Base-by-base conservation (phyloP, 2,797 vertebrate species). In the Rhabdophis nuchalis region DNA sequence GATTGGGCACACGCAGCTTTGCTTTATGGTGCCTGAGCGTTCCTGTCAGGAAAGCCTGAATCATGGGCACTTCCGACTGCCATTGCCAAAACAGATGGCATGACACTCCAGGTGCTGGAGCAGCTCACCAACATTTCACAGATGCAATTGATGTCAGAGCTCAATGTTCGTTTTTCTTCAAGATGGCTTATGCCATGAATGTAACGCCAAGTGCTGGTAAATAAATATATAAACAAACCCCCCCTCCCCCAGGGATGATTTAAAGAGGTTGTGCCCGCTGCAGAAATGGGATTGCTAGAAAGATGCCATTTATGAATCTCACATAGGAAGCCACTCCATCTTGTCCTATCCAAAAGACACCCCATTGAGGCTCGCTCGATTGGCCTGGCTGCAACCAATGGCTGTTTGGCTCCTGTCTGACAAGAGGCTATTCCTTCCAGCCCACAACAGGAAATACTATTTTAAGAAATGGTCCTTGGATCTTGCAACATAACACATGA, bases 61-160 rank as follows among this genome's bases (percentile, higher is more conserved):
- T 94, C 94, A 93, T 0, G 0, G 88, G 64, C 58, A 88, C 60
- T 95, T 96, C 91, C 94, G 60, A 61, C 90, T 94, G 94, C 93
- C 91, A 94, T 93, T 90, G 93, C 93, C 91, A 94, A 94, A 87
- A 93, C 93, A 96, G 95, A 96, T 4, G 93, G 93, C 91, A 92
- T 91, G 96, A 94, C 94, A 95, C 94, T 94, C 94, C 91, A 95
- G 94, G 96, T 94, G 91, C 88, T 82, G n/a, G 54, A 93, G 92
- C 94, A 94, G 93, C 91, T 87, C 91, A 88, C 90, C 89, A 94
- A 95, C 61, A 92, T 92, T 92, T 23, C 0, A 9, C 36, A 82
- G 64, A 93, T 64, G 92, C 93, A 94, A 54, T 56, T 86, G 36
- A 36, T 20, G 56, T 29, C 61, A 94, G 20, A 64, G 91, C 53